Evolutionary conservation across 2,113 vertebrate species (phyloP).

Genomic region (Pachypanchax playfairii): DNA sequence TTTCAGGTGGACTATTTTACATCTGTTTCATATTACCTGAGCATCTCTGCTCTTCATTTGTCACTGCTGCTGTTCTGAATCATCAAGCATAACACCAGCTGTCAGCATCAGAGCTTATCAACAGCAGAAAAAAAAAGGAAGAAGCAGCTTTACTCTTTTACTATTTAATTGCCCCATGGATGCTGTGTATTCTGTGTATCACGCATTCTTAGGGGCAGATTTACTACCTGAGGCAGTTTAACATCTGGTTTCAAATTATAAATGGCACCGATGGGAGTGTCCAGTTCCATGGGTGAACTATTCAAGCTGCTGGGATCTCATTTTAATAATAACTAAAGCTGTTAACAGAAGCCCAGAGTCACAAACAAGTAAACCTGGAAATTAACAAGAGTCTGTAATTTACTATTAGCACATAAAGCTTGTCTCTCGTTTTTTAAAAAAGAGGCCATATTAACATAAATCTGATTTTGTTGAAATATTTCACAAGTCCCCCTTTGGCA

Average conservation of each 20-base stretch:
- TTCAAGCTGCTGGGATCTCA: neutral
- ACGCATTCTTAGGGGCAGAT: neutral
- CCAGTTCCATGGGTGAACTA: neutral
- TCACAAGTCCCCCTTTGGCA: no score
- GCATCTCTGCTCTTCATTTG: neutral
- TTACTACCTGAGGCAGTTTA: neutral
- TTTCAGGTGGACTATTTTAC: constrained; percentile 22
- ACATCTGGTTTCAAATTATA: constrained; percentile 1
- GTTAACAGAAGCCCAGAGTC: neutral
- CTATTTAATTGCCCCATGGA: constrained; percentile 6
- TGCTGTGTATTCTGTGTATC: neutral
- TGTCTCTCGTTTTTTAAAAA: neutral
- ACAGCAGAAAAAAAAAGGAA: constrained; percentile 5
- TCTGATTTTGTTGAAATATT: no score
- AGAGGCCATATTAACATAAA: neutral
- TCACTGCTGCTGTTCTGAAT: neutral
- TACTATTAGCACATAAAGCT: neutral
- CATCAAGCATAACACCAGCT: neutral
- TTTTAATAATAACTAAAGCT: neutral
- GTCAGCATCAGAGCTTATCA: neutral
- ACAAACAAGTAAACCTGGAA: neutral
- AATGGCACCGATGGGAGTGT: neutral
- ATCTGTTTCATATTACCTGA: constrained; percentile 8
- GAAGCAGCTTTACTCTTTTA: neutral
- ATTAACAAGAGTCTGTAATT: neutral